Evolutionary conservation across 2,113 vertebrate genomes (phyloP).

Genomic region (Macaca mulatta): DNA sequence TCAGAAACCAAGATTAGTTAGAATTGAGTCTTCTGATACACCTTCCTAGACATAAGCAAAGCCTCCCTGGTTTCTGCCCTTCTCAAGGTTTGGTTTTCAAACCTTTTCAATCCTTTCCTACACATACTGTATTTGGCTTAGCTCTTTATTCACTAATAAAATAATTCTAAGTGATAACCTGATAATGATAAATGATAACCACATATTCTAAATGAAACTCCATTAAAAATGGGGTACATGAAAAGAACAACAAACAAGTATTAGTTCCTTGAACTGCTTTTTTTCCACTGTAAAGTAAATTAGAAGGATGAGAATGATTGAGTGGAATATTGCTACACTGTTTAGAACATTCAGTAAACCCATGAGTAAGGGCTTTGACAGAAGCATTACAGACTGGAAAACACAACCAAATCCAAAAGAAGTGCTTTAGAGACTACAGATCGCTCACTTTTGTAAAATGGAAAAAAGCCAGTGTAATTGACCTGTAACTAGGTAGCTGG

Average conservation of each 20-base stretch:
- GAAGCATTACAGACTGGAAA: not conserved
- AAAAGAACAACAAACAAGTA: not conserved
- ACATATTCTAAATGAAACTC: not conserved
- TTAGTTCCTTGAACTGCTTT: not conserved
- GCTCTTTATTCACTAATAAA: not conserved
- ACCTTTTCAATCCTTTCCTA: not conserved
- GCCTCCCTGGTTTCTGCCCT: not conserved
- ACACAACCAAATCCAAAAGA: conserved; percentile 14
- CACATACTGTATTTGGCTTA: not conserved
- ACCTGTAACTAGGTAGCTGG: not conserved
- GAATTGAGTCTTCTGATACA: not conserved
- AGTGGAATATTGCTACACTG: not conserved
- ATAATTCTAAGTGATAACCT: not conserved
- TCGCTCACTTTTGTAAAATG: not conserved
- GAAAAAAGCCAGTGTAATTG: not conserved
- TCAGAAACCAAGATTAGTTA: not conserved
- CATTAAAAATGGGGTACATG: not conserved
- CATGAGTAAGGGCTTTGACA: not conserved
- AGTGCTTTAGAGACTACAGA: not conserved
- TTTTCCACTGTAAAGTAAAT: not conserved
- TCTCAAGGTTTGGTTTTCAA: not conserved
- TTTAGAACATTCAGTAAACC: not conserved
- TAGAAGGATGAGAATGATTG: not conserved
- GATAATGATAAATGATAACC: not conserved
- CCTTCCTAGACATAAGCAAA: not conserved